Conservation (phyloP, 2,888 invertebrate species). For the Chrysina gloriosa region DNA sequence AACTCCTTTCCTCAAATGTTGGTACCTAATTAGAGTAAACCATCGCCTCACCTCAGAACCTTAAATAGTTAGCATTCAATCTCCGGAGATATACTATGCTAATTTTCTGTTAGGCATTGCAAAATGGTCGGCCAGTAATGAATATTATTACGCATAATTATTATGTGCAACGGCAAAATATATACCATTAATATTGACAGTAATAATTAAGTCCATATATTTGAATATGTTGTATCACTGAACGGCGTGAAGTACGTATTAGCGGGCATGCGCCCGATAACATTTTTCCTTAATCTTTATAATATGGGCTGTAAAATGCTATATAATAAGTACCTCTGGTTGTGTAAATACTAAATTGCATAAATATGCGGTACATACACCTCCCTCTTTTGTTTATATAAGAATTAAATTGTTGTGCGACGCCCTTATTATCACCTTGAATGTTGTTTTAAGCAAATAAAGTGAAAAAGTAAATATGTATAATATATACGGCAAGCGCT, state of each 20-base stretch:
- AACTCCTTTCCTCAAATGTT: no score
- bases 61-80: neutral
- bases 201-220: neutral
- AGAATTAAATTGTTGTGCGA: no score
- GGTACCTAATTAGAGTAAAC: no score
- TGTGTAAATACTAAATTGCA: neutral
- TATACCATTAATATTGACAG: neutral
- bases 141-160: slow-evolving; percentile 5
- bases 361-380: no score
- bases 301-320: neutral
- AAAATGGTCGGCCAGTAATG: neutral
- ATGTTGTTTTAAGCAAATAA: no score
- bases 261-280: neutral
- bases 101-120: neutral
- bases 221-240: slow-evolving; percentile 8
- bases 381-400: no score
- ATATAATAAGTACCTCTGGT: neutral
- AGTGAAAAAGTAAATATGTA: no score
- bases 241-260: neutral
- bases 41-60: no score
- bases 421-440: no score
- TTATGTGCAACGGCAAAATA: neutral
- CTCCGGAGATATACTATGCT: no score
- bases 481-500: no score
- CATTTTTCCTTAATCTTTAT: neutral